Evolutionary conservation across 1,140 invertebrate species (phyloP), one percentile per base, ranked within the genome.

Genomic region (Heliothis subflexa): DNA sequence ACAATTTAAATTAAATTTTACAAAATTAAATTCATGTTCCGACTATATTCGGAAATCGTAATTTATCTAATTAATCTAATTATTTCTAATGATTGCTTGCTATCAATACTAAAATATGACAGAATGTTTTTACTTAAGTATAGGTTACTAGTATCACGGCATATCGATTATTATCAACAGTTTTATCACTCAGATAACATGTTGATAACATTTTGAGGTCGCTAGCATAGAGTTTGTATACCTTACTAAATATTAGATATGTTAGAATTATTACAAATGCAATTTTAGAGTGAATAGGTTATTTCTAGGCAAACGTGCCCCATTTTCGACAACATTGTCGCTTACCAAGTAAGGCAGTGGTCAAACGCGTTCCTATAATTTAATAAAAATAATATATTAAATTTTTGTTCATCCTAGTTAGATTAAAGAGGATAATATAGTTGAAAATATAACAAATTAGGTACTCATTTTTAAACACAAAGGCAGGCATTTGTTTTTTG

Each of bases 191-290:
- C n/a, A 66, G 40, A 66, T 59, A 59, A 59, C 11, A 12, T 4
- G 5, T 16, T 18, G 62, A 66, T 66, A 66, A 66, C 18, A 66
- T 21, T 66, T 66, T 66, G 62, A 66, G 62, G 62, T 66, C 62
- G 40, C 1, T 18, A 47, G 62, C 62, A 55, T 55, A 66, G 62
- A 47, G 62, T 66, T 47, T 47, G n/a, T 47, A 12, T 66, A 45
- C n/a, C 61, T 66, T 16, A 10, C 52, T 40, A 40, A 40, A 40
- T 40, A 40, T 40, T 40, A 40, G 33, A 40, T 40, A 40, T 40
- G 33, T 40, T 40, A 40, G 33, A 40, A 40, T 40, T 9, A 40
- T 40, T 9, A 40, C 7, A 40, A 40, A 40, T 40, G 9, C 33
- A 40, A 9, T 5, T 7, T 0, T 9, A 7, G 4, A 40, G 33